Evolutionary conservation across 2,888 invertebrate species (phyloP).

Genomic region (Chorisops tibialis): DNA sequence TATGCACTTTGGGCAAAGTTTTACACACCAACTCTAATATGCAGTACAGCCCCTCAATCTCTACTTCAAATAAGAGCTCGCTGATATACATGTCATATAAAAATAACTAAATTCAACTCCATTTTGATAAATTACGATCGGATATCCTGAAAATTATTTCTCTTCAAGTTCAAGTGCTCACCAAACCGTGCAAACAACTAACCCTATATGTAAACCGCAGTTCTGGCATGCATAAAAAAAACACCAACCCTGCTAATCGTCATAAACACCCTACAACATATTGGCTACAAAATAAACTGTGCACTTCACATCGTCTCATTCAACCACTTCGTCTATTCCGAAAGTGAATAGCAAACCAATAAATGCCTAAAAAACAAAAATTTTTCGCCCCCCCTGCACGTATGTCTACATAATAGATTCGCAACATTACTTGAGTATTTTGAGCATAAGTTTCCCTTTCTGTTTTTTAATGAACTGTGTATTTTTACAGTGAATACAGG

Average conservation of each 20-base stretch:
- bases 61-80: no score
- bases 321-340: neutral
- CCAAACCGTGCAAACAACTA: neutral
- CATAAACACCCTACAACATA: slow-evolving; percentile 30
- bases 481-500: no score
- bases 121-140: slow-evolving; percentile 25
- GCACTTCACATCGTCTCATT: neutral
- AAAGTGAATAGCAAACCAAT: slow-evolving; percentile 19
- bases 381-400: slow-evolving; percentile 16
- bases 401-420: slow-evolving; percentile 11
- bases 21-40: no score
- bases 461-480: slow-evolving; percentile 30
- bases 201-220: slow-evolving; percentile 10
- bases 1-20: no score
- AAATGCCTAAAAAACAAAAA: slow-evolving; percentile 19
- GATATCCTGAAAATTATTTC: slow-evolving; percentile 21
- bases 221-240: slow-evolving; percentile 3
- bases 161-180: no score
- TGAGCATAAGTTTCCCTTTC: slow-evolving; percentile 33
- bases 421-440: slow-evolving; percentile 27
- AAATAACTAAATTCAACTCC: no score
- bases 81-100: no score
- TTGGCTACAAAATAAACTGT: slow-evolving; percentile 22
- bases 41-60: no score
- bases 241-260: slow-evolving; percentile 27